phyloP scores from a whole-genome alignment of 1,140 invertebrate genomes.

The Diabrotica undecimpunctata region DNA sequence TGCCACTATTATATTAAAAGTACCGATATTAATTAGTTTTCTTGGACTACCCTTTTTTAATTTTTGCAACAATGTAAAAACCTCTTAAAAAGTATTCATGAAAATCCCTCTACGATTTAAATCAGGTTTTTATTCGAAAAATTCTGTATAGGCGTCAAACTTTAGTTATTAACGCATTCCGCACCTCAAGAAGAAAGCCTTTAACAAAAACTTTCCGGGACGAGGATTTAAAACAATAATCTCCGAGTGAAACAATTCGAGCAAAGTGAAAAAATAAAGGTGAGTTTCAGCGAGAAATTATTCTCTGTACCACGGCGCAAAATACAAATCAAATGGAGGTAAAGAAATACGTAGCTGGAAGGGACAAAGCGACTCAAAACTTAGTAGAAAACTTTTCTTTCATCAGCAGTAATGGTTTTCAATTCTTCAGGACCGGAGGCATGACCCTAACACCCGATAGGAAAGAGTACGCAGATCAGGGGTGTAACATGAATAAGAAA shows the following conservation, averaged over 20 bases:
- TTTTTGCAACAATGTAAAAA: too few species aligned
- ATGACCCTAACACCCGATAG: slow-evolving; percentile 37
- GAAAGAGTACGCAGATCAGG: not conserved
- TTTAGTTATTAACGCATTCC: slow-evolving; percentile 23
- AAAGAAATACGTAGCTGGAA: slow-evolving; percentile 33
- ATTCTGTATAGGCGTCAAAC: not conserved
- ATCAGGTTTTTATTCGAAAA: not conserved
- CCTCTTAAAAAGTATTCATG: too few species aligned
- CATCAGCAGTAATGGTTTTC: slow-evolving; percentile 48
- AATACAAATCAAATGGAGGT: slow-evolving; percentile 42
- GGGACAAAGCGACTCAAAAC: slow-evolving; percentile 42
- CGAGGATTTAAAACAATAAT: slow-evolving; percentile 30
- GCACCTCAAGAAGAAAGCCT: slow-evolving; percentile 13
- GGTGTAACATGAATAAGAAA: not conserved
- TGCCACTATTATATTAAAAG: too few species aligned
- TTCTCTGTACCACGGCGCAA: slow-evolving; percentile 4
- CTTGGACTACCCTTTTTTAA: too few species aligned
- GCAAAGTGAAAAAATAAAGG: slow-evolving; percentile 28
- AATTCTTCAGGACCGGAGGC: slow-evolving; percentile 44
- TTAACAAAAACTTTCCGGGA: slow-evolving; percentile 22
- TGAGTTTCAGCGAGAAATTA: slow-evolving; percentile 19
- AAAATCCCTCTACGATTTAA: too few species aligned
- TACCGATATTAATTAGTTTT: too few species aligned
- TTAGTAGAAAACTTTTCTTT: slow-evolving; percentile 46
- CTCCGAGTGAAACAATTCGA: slow-evolving; percentile 26